These are phyloP conservation scores for Oligia latruncula DNA, from an alignment of 2,888 invertebrate genomes.

Conservation along the genomic window DNA sequence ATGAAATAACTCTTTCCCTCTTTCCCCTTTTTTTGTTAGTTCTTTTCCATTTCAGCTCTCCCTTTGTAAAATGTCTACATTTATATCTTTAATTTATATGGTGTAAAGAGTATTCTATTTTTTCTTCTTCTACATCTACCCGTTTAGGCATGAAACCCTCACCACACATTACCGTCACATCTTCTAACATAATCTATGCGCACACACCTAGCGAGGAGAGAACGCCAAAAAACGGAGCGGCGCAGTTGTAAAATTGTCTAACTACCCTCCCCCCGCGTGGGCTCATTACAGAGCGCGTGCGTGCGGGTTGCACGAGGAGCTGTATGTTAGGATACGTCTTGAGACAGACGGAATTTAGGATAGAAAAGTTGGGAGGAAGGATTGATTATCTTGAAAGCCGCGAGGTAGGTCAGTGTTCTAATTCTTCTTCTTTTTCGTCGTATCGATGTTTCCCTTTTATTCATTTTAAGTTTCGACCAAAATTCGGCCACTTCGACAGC, in stretches of 20 bases:
- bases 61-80: too few relatives aligned
- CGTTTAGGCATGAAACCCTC: constrained; percentile 52
- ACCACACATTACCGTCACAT: constrained; percentile 37
- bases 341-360: constrained; percentile 45
- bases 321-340: constrained; percentile 71
- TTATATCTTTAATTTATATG: too few relatives aligned
- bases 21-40: too few relatives aligned
- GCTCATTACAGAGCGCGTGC: constrained; percentile 88
- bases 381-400: not conserved
- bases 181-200: constrained; percentile 77
- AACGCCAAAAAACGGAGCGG: constrained; percentile 89
- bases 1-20: not conserved
- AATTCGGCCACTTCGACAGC: too few relatives aligned
- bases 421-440: too few relatives aligned
- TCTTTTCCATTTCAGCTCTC: too few relatives aligned
- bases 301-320: constrained; percentile 72
- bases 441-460: too few relatives aligned
- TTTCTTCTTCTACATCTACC: not conserved
- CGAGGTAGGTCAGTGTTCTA: not conserved
- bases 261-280: constrained; percentile 88
- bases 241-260: constrained; percentile 90
- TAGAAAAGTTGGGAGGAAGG: not conserved
- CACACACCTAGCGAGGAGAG: constrained; percentile 86
- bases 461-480: too few relatives aligned
- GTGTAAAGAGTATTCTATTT: too few relatives aligned